These are phyloP conservation scores for Aphelenchoides besseyi DNA, from an alignment of 1,140 invertebrate genomes.

Conservation along the genomic window DNA sequence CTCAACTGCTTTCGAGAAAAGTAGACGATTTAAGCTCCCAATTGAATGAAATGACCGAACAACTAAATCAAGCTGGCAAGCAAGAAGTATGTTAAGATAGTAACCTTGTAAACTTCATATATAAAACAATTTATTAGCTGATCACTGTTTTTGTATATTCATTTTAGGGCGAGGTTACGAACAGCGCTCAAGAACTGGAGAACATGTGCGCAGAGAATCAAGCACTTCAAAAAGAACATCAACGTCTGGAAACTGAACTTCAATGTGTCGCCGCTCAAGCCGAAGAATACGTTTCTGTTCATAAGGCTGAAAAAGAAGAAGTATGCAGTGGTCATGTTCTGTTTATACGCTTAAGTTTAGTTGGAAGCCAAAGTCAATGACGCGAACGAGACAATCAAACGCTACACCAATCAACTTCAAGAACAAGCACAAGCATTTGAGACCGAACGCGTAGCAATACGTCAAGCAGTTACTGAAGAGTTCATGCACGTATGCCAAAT, in stretches of 20 bases:
- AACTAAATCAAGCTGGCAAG: too few relatives aligned
- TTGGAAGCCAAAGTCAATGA: background rate
- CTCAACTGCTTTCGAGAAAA: background rate
- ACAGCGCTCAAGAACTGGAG: too few relatives aligned
- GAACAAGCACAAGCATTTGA: background rate
- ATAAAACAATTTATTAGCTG: too few relatives aligned
- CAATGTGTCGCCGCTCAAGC: too few relatives aligned
- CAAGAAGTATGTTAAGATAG: too few relatives aligned
- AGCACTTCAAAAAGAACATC: background rate
- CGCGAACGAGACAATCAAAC: background rate
- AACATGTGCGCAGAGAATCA: background rate
- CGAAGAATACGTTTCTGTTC: too few relatives aligned
- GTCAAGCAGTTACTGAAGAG: background rate
- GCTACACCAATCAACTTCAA: background rate
- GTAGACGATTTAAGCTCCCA: background rate
- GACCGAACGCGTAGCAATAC: background rate
- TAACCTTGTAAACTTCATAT: too few relatives aligned
- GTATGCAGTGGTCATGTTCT: too few relatives aligned
- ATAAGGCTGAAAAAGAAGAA: too few relatives aligned
- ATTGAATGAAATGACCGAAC: too few relatives aligned
- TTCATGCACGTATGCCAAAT: background rate
- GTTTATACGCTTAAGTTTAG: background rate
- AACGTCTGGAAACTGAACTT: background rate
- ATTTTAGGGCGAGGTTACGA: too few relatives aligned
- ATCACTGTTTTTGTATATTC: too few relatives aligned